phyloP scores from a whole-genome alignment of 2,888 invertebrate genomes.

The Euzetes globulus region DNA sequence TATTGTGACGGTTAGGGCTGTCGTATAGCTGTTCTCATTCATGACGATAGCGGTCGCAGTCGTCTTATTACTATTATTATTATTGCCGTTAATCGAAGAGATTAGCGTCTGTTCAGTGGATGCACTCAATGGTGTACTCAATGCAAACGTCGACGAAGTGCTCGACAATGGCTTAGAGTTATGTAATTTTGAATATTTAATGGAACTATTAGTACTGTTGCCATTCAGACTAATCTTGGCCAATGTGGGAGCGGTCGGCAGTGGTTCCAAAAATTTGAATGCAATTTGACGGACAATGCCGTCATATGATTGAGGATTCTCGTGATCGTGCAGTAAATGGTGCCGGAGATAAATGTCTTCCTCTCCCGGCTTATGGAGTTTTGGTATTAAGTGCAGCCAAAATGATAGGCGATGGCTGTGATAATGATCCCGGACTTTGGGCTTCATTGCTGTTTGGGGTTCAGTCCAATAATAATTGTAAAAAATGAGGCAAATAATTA shows the following conservation, averaged over 20 bases:
- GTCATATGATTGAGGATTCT: conserved; percentile 79
- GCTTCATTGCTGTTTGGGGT: conserved; percentile 76
- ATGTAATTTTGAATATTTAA: no score
- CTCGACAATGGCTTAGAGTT: background rate
- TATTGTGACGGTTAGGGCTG: conserved; percentile 78
- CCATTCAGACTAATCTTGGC: background rate
- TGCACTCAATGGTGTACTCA: no score
- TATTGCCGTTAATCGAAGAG: background rate
- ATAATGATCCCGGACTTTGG: conserved; percentile 85
- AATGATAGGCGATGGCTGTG: conserved; percentile 88
- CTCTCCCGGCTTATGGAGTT: conserved; percentile 58
- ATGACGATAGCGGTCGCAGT: conserved; percentile 1
- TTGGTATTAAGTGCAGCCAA: conserved; percentile 90
- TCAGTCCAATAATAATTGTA: no score
- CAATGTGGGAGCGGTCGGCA: background rate
- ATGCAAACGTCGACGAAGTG: no score
- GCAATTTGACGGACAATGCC: conserved; percentile 59
- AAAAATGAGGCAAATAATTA: no score
- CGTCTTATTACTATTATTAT: background rate
- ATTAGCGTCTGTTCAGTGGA: no score
- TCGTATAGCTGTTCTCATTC: conserved; percentile 62
- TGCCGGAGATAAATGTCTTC: conserved; percentile 69
- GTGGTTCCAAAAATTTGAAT: conserved; percentile 32
- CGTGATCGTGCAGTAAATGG: conserved; percentile 72
- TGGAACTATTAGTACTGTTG: no score